Percentiles rank a stretch among this genome's conserved stretches.
These are phyloP conservation scores for Timema podura DNA, from an alignment of 2,888 invertebrate genomes.

Conservation along the genomic window DNA sequence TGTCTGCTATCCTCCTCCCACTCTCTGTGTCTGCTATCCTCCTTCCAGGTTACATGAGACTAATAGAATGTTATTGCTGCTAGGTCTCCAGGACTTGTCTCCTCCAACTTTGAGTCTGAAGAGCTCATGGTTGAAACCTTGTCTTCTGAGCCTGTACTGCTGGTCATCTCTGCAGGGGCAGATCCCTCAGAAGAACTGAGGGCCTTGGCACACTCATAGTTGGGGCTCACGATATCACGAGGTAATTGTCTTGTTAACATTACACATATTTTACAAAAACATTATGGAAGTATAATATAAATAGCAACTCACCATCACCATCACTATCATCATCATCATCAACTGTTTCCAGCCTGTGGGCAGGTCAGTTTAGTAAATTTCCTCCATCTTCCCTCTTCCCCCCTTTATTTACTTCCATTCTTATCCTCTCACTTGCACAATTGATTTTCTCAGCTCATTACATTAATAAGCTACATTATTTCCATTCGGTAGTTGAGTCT, in stretches of 20 bases:
- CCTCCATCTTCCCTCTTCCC: too few relatives aligned
- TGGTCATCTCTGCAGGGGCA: slow-evolving; percentile 83
- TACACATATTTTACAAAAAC: background rate
- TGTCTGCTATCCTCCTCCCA: too few relatives aligned
- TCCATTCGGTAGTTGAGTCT: too few relatives aligned
- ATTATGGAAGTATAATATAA: too few relatives aligned
- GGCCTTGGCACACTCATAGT: slow-evolving; percentile 56
- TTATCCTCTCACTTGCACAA: too few relatives aligned
- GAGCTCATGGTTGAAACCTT: slow-evolving; percentile 54
- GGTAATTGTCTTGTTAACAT: slow-evolving; percentile 20
- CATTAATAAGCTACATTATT: too few relatives aligned
- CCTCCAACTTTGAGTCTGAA: slow-evolving; percentile 56
- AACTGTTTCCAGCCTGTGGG: too few relatives aligned
- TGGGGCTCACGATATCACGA: slow-evolving; percentile 39
- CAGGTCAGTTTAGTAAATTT: background rate
- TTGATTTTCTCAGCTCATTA: too few relatives aligned
- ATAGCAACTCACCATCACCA: background rate
- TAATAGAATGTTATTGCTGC: too few relatives aligned
- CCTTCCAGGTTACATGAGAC: too few relatives aligned
- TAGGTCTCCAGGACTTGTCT: slow-evolving; percentile 52
- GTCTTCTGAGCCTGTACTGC: slow-evolving; percentile 66
- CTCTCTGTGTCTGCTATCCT: too few relatives aligned
- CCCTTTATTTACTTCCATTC: too few relatives aligned
- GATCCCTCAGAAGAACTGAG: slow-evolving; percentile 84
- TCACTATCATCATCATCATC: background rate